Evolutionary conservation across 2,113 vertebrate species (phyloP).

Genomic region (Gambusia holbrooki): DNA sequence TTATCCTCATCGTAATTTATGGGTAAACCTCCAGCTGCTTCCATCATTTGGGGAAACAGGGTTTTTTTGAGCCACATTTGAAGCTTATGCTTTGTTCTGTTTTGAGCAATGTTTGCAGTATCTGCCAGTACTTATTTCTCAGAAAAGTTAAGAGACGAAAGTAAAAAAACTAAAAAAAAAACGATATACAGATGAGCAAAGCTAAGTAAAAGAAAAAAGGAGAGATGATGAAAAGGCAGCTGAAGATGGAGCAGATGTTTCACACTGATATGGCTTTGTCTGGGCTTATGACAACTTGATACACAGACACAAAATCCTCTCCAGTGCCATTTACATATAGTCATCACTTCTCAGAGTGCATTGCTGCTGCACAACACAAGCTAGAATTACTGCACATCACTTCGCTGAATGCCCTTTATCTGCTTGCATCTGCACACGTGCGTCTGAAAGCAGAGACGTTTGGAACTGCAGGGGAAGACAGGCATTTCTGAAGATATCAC

Average conservation of each 20-base stretch:
- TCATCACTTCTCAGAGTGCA: slow-evolving; percentile 69
- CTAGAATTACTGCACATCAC: slow-evolving; percentile 27
- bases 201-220: background rate
- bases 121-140: background rate
- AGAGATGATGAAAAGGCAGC: slow-evolving; percentile 22
- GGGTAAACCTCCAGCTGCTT: background rate
- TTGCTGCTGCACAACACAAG: slow-evolving; percentile 43
- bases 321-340: slow-evolving; percentile 56
- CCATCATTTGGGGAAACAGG: background rate
- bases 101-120: background rate
- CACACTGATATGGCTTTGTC: slow-evolving; percentile 33
- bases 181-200: slow-evolving; percentile 11
- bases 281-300: slow-evolving; percentile 49
- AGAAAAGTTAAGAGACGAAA: slow-evolving; percentile 2
- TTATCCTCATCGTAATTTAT: background rate
- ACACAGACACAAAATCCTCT: slow-evolving; percentile 34
- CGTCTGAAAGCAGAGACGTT: slow-evolving; percentile 47
- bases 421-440: slow-evolving; percentile 36
- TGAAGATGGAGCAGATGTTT: slow-evolving; percentile 41
- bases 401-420: slow-evolving; percentile 19
- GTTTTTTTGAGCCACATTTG: slow-evolving; percentile 1
- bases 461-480: slow-evolving; percentile 40
- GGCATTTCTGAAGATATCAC: slow-evolving; percentile 42
- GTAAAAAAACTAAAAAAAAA: background rate
- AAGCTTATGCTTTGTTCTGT: background rate